Conservation (phyloP, 1,140 invertebrate species). For the Papilio machaon region DNA sequence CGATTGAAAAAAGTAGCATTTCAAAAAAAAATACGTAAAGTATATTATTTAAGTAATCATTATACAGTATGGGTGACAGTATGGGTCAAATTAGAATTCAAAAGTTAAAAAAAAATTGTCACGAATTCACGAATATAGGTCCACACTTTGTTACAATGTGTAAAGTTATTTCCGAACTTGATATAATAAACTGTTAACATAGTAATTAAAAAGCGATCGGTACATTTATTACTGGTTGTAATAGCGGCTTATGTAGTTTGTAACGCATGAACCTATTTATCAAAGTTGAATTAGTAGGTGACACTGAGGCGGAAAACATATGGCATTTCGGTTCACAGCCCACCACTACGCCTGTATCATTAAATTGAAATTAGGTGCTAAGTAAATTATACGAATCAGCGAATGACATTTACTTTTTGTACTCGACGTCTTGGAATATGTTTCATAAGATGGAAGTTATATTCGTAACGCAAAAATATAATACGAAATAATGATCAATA, state of each 20-base stretch:
- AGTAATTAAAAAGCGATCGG: constrained; percentile 13
- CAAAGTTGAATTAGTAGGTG: constrained; percentile 72
- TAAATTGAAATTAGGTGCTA: constrained; percentile 74
- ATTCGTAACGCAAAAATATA: not conserved
- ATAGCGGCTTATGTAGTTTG: constrained; percentile 42
- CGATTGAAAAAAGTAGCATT: no score
- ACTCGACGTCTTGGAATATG: constrained; percentile 37
- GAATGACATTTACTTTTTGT: constrained; percentile 43
- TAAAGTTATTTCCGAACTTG: constrained; percentile 1
- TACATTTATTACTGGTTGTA: not conserved
- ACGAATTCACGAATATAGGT: not conserved
- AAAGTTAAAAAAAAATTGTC: no score
- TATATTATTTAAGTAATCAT: no score
- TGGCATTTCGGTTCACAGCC: constrained; percentile 64
- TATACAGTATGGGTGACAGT: no score
- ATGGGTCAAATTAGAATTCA: no score
- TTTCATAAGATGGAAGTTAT: not conserved
- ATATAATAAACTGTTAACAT: not conserved
- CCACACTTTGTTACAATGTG: not conserved
- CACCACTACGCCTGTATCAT: constrained; percentile 57
- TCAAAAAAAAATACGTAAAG: no score
- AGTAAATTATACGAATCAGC: constrained; percentile 69
- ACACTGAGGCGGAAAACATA: constrained; percentile 73
- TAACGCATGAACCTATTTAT: constrained; percentile 68
- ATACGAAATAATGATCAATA: not conserved